Evolutionary conservation across 2,888 invertebrate species (phyloP).

Genomic region (Resseliella maxima): DNA sequence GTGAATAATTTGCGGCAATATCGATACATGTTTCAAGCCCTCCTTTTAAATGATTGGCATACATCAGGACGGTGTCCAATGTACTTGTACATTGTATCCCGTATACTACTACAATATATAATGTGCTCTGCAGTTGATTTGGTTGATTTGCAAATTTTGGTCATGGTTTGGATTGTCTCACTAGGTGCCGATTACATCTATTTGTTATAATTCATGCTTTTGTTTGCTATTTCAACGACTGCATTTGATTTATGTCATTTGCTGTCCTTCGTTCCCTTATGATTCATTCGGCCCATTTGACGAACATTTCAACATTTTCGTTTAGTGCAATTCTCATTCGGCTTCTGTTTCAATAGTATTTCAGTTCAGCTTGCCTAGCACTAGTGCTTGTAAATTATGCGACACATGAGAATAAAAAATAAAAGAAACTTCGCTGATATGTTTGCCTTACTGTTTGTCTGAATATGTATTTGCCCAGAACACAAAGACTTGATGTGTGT

Average conservation of each 20-base stretch:
- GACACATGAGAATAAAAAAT: background rate
- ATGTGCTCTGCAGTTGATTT: background rate
- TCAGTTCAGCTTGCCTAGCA: background rate
- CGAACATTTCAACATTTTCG: background rate
- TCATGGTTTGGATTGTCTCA: background rate
- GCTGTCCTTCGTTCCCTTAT: background rate
- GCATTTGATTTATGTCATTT: conserved; percentile 23
- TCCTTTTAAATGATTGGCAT: background rate
- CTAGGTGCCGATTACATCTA: conserved; percentile 37
- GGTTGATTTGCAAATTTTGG: conserved; percentile 10
- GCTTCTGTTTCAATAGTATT: no score
- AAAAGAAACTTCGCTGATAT: background rate
- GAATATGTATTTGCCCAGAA: background rate
- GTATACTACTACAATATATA: no score
- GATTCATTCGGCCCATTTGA: background rate
- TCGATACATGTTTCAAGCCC: background rate
- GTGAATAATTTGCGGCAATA: background rate
- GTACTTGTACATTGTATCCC: no score
- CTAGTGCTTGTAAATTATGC: conserved; percentile 10
- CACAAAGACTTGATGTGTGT: background rate
- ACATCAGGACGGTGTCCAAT: background rate
- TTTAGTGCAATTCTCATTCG: no score
- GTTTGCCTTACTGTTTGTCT: background rate
- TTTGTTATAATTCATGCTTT: conserved; percentile 38
- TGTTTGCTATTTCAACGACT: conserved; percentile 29